Evolutionary conservation across 2,113 vertebrate genomes (phyloP).

Genomic region (Ginglymostoma cirratum): DNA sequence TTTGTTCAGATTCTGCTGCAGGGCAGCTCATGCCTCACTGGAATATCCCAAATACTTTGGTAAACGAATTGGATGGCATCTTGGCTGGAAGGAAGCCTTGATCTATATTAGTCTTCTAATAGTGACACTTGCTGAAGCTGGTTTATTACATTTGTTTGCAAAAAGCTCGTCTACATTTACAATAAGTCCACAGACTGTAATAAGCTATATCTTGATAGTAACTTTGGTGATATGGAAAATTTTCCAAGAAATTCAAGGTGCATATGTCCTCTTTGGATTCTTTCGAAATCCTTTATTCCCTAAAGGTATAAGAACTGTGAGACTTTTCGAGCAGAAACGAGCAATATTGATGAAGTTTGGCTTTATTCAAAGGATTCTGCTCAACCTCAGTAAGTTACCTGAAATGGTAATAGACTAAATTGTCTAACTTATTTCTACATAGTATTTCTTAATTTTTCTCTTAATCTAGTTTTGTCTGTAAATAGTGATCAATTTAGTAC

Average conservation of each 20-base stretch:
- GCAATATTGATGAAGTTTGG: conserved; percentile 70
- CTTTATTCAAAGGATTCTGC: conserved; percentile 73
- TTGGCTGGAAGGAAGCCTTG: conserved; percentile 67
- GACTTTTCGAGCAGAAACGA: conserved; percentile 73
- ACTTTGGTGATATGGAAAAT: conserved; percentile 69
- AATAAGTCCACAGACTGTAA: conserved; percentile 61
- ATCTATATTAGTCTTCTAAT: conserved; percentile 64
- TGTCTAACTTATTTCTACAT: not conserved
- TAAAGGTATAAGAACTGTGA: conserved; percentile 69
- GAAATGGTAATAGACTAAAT: not conserved
- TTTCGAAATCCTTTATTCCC: conserved; percentile 88
- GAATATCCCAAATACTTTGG: conserved; percentile 48
- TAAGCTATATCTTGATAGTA: conserved; percentile 71
- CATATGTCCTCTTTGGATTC: conserved; percentile 77
- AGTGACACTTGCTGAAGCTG: conserved; percentile 67
- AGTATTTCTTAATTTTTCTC: not conserved
- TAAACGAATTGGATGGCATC: conserved; percentile 53
- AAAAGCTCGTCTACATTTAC: conserved; percentile 53
- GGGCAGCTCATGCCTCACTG: conserved; percentile 47
- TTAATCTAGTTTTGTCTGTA: not conserved
- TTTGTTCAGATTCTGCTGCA: conserved; percentile 55
- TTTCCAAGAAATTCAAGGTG: conserved; percentile 81
- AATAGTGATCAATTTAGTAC: not conserved
- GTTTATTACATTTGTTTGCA: conserved; percentile 73
- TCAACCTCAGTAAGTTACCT: conserved; percentile 74